A percentile compares a stretch with the other conserved stretches of the same genome.
Evolutionary conservation across 2,888 invertebrate species (phyloP).

Genomic region (Trachelus iudaicus): DNA sequence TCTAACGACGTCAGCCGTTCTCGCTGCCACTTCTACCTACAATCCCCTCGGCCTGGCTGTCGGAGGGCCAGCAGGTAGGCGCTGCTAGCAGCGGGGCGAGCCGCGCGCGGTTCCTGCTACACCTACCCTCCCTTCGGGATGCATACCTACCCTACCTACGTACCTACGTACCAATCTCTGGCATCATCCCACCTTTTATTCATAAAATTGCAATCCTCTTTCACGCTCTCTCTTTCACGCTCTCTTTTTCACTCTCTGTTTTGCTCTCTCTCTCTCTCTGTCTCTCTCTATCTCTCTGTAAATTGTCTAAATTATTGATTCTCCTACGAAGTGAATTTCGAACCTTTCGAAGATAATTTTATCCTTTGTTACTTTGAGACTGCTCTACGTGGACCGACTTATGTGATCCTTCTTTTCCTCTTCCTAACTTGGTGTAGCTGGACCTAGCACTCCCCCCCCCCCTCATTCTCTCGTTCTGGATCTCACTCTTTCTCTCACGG

Average conservation of each 20-base stretch:
- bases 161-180: not conserved
- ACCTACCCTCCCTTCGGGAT: slow-evolving; percentile 43
- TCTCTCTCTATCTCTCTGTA: slow-evolving; percentile 5
- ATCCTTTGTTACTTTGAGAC: not conserved
- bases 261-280: slow-evolving; percentile 5
- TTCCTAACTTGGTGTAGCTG: slow-evolving; percentile 57
- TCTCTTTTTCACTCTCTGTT: slow-evolving; percentile 14
- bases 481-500: slow-evolving; percentile 25
- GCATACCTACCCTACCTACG: not conserved
- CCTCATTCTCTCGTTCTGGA: slow-evolving; percentile 34
- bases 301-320: not conserved
- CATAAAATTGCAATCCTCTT: slow-evolving; percentile 15
- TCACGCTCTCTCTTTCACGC: slow-evolving; percentile 18
- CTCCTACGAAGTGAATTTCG: not conserved
- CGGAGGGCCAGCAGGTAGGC: slow-evolving; percentile 81
- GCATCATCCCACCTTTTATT: not conserved
- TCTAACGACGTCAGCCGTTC: slow-evolving; percentile 60
- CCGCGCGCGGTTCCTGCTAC: slow-evolving; percentile 64
- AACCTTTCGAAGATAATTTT: not conserved
- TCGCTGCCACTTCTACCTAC: slow-evolving; percentile 74
- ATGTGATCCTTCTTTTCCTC: not conserved
- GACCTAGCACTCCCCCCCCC: slow-evolving; percentile 58
- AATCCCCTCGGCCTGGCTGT: slow-evolving; percentile 89
- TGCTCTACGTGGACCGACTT: slow-evolving; percentile 8
- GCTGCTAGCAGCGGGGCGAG: slow-evolving; percentile 64